Conservation (phyloP, 1,140 invertebrate genomes). For the Drosophila santomea region DNA sequence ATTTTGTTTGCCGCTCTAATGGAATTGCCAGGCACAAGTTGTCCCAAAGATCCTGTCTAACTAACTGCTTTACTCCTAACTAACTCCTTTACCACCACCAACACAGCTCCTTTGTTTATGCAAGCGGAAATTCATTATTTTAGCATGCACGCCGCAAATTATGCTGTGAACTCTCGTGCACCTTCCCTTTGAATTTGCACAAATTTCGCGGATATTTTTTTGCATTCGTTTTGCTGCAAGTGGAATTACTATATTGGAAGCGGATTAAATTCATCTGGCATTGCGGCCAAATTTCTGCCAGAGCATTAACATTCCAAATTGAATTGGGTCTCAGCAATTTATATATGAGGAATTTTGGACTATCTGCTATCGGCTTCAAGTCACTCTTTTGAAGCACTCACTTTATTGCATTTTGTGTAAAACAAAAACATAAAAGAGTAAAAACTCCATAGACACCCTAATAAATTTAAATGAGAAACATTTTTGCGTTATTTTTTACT, state of each 20-base stretch:
- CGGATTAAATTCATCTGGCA: constrained; percentile 29
- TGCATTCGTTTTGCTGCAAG: not conserved
- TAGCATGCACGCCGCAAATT: constrained; percentile 67
- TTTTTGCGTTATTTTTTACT: no score
- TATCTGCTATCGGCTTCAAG: no score
- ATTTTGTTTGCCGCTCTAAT: constrained; percentile 15
- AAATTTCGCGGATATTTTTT: not conserved
- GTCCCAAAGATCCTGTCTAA: constrained; percentile 21
- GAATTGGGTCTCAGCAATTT: not conserved
- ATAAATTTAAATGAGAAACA: no score
- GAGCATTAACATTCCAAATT: constrained; percentile 44
- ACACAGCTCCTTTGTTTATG: constrained; percentile 53
- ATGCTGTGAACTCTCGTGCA: constrained; percentile 53
- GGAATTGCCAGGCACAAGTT: constrained; percentile 34
- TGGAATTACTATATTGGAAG: constrained; percentile 34
- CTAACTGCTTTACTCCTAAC: constrained; percentile 6
- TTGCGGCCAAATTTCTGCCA: constrained; percentile 9
- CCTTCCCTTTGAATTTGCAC: constrained; percentile 9
- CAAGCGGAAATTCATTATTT: constrained; percentile 78
- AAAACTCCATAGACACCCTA: no score
- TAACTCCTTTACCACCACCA: constrained; percentile 28
- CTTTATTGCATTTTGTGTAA: no score
- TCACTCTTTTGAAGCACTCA: no score
- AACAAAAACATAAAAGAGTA: no score
- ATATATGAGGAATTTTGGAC: not conserved